These are phyloP conservation scores for Polylopha cassiicola DNA, from an alignment of 2,888 invertebrate species.

Conservation along the genomic window DNA sequence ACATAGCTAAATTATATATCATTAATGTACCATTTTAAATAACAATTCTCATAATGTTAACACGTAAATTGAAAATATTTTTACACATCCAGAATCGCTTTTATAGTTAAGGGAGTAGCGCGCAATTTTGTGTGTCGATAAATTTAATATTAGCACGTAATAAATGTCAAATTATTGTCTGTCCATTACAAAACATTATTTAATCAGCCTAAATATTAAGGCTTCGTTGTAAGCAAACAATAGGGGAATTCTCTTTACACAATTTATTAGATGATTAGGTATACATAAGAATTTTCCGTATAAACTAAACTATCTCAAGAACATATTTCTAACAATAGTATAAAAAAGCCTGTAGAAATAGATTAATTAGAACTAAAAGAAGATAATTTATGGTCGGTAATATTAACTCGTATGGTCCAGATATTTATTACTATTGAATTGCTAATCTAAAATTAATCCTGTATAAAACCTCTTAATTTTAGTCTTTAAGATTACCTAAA, in stretches of 20 bases:
- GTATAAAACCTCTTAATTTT: constrained; percentile 57
- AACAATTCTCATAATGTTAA: constrained; percentile 21
- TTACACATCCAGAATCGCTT: constrained; percentile 42
- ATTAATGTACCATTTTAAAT: constrained; percentile 5
- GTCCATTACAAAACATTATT: constrained; percentile 31
- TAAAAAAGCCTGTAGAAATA: constrained; percentile 49
- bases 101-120: constrained; percentile 37
- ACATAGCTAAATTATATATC: too few species aligned
- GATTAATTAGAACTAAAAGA: constrained; percentile 45
- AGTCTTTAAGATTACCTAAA: constrained; percentile 49
- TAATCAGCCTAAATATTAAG: constrained; percentile 25
- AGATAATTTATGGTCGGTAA: constrained; percentile 40
- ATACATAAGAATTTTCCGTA: constrained; percentile 62
- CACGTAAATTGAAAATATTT: constrained; percentile 3
- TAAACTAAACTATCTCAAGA: constrained; percentile 35
- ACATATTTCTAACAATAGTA: constrained; percentile 34
- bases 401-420: constrained; percentile 46
- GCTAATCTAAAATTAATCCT: constrained; percentile 43
- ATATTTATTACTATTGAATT: constrained; percentile 35
- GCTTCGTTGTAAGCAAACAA: constrained; percentile 50
- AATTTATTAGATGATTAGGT: constrained; percentile 61
- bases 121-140: constrained; percentile 18
- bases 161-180: constrained; percentile 25
- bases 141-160: constrained; percentile 14
- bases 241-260: constrained; percentile 53